Evolutionary conservation across 1,140 invertebrate genomes (phyloP), one percentile per base, ranked within the genome.

Genomic region (Hyposmocoma kahamanoa): DNA sequence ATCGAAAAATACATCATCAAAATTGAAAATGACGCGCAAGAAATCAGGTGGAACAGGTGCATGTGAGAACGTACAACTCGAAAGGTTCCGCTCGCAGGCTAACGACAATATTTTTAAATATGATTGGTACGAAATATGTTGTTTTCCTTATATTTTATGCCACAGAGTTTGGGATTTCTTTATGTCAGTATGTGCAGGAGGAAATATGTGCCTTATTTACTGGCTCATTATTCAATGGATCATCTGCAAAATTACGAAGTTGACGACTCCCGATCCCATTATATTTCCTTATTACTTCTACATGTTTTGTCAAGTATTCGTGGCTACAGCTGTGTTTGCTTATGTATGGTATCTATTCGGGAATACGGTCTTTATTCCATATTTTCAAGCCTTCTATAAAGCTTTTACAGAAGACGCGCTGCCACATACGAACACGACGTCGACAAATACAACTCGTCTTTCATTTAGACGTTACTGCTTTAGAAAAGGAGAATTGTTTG

Each of bases 251-350:
- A 67, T 81, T 4, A 72, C 69, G 1, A 59, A 51, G 46, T 3
- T 73, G 0, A 77, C 74, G 0, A 72, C 70, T 2, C 76, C 78
- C 9, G 67, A 80, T 18, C 61, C 78, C 4, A 67, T 84, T 1
- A 55, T 82, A 18, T 84, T 79, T 26, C 80, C 80, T 0, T 84
- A 84, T 30, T 84, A 72, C 41, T 84, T 84, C 36, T 79, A 84
- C 38, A 68, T 84, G 47, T 82, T 80, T 36, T 73, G 67, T 39
- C 80, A 84, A 71, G 71, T 84, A 1, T 55, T 82, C 18, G 43
- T 73, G 3, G 17, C 80, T 21, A 72, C 74, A 3, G 0, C 52
- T n/a, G 47, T 73, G 13, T 80, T 84, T 42, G 13, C 53, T 20
- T 8, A 69, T 0, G 2, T 84, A 3, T 84, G 80, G 80, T 42